phyloP scores from a whole-genome alignment of 30 jellyfish, hydroid and myxozoan species.

The Turritopsis dohrnii region DNA sequence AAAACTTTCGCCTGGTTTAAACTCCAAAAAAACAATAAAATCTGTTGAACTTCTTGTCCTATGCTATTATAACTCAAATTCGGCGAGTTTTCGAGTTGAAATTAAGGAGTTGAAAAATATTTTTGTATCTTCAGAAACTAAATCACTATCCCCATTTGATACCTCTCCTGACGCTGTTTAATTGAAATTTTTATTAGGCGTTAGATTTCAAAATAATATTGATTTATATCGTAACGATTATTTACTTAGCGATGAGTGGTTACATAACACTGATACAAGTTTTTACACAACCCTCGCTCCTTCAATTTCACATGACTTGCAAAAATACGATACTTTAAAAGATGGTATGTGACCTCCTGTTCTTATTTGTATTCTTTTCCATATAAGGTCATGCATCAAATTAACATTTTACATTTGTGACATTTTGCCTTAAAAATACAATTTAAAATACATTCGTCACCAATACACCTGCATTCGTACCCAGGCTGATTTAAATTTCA shows the following conservation, averaged over 20 bases:
- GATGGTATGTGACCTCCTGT: neutral
- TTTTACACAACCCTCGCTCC: neutral
- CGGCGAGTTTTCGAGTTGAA: neutral
- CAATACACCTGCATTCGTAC: too few species aligned
- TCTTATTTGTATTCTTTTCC: neutral
- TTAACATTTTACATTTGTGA: neutral
- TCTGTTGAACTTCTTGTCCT: too few species aligned
- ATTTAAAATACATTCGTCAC: too few species aligned
- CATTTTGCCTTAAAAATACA: too few species aligned
- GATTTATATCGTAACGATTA: neutral
- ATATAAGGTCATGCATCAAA: neutral
- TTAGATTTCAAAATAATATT: neutral
- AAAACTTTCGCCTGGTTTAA: too few species aligned
- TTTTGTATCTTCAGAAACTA: neutral
- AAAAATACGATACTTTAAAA: neutral
- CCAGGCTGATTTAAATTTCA: neutral
- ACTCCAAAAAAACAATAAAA: too few species aligned
- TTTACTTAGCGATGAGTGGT: neutral
- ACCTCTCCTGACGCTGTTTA: too few species aligned
- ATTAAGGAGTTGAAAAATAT: neutral
- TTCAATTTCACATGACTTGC: neutral
- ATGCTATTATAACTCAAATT: too few species aligned
- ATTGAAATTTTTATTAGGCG: neutral
- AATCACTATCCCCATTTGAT: too few species aligned
- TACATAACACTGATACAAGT: neutral